Conservation (phyloP, 2,888 invertebrate genomes). For the Lasiommata megera region DNA sequence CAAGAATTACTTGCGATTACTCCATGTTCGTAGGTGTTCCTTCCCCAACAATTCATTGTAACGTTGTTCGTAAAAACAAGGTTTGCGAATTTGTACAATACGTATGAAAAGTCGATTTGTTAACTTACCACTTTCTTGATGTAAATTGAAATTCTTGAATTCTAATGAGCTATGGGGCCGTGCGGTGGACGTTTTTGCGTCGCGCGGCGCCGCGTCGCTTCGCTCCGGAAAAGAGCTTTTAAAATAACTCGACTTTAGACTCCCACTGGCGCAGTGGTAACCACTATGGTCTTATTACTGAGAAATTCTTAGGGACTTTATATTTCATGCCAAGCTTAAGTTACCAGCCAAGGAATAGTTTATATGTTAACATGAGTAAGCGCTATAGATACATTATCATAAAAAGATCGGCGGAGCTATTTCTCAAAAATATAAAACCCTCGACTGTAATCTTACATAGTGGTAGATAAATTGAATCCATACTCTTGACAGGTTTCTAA, state of each 20-base stretch:
- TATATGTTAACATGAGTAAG: too few species aligned
- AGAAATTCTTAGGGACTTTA: too few species aligned
- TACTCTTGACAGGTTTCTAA: too few species aligned
- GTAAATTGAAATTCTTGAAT: conserved; percentile 35
- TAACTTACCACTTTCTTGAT: conserved; percentile 33
- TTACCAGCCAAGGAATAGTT: too few species aligned
- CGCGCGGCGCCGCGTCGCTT: conserved; percentile 16
- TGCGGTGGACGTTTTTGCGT: conserved; percentile 26
- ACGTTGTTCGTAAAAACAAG: conserved; percentile 35
- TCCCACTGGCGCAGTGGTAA: too few species aligned
- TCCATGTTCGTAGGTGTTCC: conserved; percentile 43
- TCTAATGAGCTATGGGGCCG: conserved; percentile 22
- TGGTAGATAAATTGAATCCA: too few species aligned
- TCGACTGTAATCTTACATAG: too few species aligned
- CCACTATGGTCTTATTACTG: too few species aligned
- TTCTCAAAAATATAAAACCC: too few species aligned
- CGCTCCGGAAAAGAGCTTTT: not conserved
- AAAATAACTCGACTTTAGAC: not conserved
- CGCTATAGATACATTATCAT: too few species aligned
- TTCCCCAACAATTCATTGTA: conserved; percentile 41
- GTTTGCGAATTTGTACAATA: conserved; percentile 4
- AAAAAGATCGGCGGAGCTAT: too few species aligned
- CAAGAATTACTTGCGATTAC: conserved; percentile 44
- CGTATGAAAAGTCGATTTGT: conserved; percentile 25
- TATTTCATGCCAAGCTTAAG: too few species aligned